These are phyloP conservation scores for Nycticryphes semicollaris DNA, from an alignment of 2,113 vertebrate species.

Conservation along the genomic window DNA sequence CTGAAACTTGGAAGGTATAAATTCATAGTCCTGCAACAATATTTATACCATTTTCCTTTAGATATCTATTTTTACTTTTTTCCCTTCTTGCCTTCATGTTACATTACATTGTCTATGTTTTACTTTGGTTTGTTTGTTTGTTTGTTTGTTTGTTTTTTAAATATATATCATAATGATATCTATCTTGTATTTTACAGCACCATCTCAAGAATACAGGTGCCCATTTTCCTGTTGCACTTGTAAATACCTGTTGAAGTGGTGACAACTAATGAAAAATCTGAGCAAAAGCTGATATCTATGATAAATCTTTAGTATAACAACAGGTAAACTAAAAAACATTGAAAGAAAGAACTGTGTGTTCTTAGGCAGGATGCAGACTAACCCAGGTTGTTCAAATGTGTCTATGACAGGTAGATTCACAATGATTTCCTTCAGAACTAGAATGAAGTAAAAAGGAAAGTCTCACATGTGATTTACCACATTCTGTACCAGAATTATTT, in stretches of 20 bases:
- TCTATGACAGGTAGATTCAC: not conserved
- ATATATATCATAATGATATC: not conserved
- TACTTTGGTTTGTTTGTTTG: not conserved
- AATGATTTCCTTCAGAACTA: not conserved
- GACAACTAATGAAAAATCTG: not conserved
- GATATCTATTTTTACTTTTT: not conserved
- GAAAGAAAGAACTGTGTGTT: not conserved
- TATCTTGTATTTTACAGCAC: not conserved
- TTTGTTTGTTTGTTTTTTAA: not conserved
- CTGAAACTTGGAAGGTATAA: not conserved
- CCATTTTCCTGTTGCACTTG: not conserved
- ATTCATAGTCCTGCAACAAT: not conserved
- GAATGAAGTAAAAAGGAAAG: not conserved
- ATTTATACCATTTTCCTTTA: not conserved
- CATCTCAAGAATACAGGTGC: not conserved
- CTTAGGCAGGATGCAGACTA: not conserved
- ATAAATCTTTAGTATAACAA: not conserved
- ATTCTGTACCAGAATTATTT: not conserved
- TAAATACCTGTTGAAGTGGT: not conserved
- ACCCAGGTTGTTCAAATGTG: not conserved
- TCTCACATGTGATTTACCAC: not conserved
- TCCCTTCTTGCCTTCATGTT: not conserved
- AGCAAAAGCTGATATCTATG: not conserved
- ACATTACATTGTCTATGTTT: not conserved
- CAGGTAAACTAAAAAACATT: not conserved